Conservation (phyloP, 2,888 invertebrate species). For the Parnassius smintheus region DNA sequence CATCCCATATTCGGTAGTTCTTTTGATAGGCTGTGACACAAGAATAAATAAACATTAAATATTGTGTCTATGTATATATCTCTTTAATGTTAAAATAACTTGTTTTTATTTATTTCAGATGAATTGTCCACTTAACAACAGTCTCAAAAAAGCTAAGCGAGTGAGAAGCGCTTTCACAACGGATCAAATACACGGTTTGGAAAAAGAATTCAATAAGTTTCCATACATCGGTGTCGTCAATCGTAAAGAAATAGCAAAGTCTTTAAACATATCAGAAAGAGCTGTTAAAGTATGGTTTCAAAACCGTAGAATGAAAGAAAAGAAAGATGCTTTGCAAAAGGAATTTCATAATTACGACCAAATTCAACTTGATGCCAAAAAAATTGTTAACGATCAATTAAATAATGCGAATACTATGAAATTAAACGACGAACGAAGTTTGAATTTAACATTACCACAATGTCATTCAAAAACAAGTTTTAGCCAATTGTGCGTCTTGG, state of each 20-base stretch:
- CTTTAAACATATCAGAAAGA: constrained; percentile 84
- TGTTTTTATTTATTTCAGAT: constrained; percentile 28
- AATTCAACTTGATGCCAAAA: constrained; percentile 32
- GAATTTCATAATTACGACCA: constrained; percentile 38
- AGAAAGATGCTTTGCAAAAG: constrained; percentile 72
- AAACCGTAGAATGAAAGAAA: constrained; percentile 88
- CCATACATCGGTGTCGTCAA: constrained; percentile 85
- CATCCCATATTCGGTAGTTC: no score
- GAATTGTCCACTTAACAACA: constrained; percentile 25
- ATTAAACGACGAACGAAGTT: constrained; percentile 42
- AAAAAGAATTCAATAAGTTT: constrained; percentile 85
- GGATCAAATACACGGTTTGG: constrained; percentile 86
- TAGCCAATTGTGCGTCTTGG: constrained; percentile 15
- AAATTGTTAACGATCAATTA: constrained; percentile 43
- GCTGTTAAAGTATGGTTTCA: constrained; percentile 94
- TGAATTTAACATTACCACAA: constrained; percentile 36
- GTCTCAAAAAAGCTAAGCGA: constrained; percentile 47
- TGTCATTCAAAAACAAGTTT: constrained; percentile 33
- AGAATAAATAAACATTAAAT: no score
- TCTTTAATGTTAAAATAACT: no score
- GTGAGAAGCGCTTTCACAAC: constrained; percentile 87
- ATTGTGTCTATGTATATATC: no score
- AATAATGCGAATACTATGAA: constrained; percentile 39
- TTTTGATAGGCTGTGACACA: no score
- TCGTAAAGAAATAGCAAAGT: constrained; percentile 84